Evolutionary conservation across 2,888 invertebrate species (phyloP).

Genomic region (Nebria brevicollis): DNA sequence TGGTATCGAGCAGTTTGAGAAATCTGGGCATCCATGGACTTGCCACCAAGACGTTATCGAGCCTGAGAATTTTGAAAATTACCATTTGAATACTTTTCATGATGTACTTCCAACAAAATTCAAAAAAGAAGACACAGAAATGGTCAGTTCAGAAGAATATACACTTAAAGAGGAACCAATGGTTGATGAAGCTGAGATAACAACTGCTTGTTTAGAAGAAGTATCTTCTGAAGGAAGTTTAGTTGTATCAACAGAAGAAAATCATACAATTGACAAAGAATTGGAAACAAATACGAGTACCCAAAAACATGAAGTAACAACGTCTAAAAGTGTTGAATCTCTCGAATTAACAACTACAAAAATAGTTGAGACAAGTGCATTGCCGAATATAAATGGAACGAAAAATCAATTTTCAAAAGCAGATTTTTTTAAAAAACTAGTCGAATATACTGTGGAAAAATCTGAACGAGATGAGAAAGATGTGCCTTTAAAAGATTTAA

Average conservation of each 20-base stretch:
- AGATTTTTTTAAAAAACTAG: slow-evolving; percentile 7
- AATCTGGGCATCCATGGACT: neutral
- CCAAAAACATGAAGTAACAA: slow-evolving; percentile 7
- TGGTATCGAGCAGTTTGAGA: slow-evolving; percentile 18
- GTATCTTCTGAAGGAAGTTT: neutral
- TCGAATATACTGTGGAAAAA: neutral
- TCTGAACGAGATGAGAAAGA: neutral
- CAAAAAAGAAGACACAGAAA: neutral
- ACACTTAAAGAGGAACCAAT: neutral
- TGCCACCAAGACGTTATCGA: slow-evolving; percentile 12
- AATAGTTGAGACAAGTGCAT: neutral
- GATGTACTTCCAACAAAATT: neutral
- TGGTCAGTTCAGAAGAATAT: neutral
- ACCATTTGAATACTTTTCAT: neutral
- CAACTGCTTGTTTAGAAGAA: neutral
- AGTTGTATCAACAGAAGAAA: neutral
- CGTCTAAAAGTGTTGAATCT: neutral
- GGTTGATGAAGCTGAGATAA: neutral
- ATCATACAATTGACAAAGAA: neutral
- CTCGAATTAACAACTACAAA: neutral
- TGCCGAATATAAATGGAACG: neutral
- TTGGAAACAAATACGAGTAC: neutral
- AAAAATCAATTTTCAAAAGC: neutral
- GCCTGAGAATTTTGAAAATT: neutral
- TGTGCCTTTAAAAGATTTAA: neutral